Evolutionary conservation across 2,113 vertebrate species (phyloP).

Genomic region (Lepus americanus): DNA sequence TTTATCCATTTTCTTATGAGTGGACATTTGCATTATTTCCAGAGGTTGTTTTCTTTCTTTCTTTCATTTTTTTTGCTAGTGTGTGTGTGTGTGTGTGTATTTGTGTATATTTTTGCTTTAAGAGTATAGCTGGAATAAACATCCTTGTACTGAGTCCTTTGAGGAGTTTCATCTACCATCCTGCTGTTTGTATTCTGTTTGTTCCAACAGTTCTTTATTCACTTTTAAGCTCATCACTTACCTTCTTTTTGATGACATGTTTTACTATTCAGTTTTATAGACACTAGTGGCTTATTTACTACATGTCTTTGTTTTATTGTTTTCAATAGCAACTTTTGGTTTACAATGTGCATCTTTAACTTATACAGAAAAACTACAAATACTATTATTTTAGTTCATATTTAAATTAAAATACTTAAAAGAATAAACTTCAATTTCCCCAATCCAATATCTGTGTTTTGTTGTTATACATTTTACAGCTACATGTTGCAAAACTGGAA

Average conservation of each 20-base stretch:
- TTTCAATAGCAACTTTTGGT: neutral
- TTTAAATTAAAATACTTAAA: slow-evolving; percentile 3
- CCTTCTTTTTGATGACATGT: neutral
- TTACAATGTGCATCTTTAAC: neutral
- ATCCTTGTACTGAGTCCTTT: neutral
- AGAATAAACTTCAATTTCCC: neutral
- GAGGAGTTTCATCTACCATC: neutral
- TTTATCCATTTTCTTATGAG: neutral
- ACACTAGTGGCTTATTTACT: neutral
- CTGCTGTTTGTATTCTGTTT: neutral
- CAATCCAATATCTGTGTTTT: neutral
- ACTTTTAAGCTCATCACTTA: neutral
- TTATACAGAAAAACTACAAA: neutral
- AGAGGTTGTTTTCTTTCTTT: too few relatives aligned
- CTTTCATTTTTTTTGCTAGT: neutral
- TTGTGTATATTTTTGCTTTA: neutral
- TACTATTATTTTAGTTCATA: neutral
- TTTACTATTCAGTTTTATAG: neutral
- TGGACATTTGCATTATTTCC: neutral
- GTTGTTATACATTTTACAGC: neutral
- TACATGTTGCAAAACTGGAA: neutral
- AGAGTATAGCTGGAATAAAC: neutral
- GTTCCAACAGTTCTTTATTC: neutral
- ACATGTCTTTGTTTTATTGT: neutral
- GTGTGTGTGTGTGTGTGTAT: neutral